These are phyloP conservation scores for Byasa hedistus DNA, from an alignment of 2,888 invertebrate species.

Conservation along the genomic window DNA sequence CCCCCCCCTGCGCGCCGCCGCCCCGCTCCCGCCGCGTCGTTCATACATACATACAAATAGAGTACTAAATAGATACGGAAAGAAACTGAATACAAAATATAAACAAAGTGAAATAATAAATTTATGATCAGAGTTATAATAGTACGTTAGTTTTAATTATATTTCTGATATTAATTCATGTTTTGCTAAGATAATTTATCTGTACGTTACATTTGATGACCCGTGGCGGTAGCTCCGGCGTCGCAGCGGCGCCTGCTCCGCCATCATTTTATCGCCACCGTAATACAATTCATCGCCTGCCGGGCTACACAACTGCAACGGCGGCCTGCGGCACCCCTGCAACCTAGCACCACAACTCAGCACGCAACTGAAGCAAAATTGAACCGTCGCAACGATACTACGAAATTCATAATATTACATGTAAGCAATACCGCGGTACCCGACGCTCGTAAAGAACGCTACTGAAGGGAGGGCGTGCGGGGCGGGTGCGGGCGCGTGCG, in stretches of 20 bases:
- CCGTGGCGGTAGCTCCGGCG: conserved; percentile 42
- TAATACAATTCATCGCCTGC: conserved; percentile 3
- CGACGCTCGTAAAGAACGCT: conserved; percentile 57
- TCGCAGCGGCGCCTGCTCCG: conserved; percentile 41
- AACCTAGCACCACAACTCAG: not conserved
- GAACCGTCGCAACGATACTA: conserved; percentile 41
- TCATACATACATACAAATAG: conserved; percentile 49
- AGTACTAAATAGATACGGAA: conserved; percentile 56
- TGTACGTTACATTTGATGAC: conserved; percentile 66
- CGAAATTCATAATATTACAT: conserved; percentile 65
- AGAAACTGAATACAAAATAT: conserved; percentile 63
- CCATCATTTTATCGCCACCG: not conserved
- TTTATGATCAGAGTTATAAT: conserved; percentile 71
- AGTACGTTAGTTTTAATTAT: conserved; percentile 78
- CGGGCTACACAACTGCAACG: conserved; percentile 6
- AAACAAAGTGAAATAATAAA: conserved; percentile 44
- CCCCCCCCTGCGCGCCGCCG: conserved; percentile 50
- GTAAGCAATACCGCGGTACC: conserved; percentile 78
- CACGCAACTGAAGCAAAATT: not conserved
- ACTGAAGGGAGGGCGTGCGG: conserved; percentile 27
- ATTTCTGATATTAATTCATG: conserved; percentile 78
- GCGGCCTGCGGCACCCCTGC: not conserved
- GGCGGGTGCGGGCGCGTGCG: not conserved
- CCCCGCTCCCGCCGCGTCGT: conserved; percentile 54
- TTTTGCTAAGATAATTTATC: conserved; percentile 78